These are phyloP conservation scores for Spatulosminthurus flaviceps DNA, from an alignment of 2,888 invertebrate genomes.

Conservation along the genomic window DNA sequence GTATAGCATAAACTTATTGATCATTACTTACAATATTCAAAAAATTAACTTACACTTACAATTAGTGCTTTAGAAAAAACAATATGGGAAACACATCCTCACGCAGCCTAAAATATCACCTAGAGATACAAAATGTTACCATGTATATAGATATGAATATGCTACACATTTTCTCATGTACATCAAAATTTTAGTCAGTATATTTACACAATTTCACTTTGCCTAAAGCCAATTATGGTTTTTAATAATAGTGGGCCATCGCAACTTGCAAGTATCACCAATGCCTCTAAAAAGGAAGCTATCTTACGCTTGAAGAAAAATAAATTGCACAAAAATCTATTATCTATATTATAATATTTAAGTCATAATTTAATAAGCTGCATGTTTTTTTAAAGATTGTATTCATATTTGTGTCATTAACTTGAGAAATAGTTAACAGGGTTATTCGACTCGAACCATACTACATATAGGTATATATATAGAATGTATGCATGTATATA, in stretches of 20 bases:
- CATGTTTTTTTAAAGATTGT: neutral
- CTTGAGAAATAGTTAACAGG: no score
- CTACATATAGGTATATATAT: no score
- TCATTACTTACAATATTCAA: neutral
- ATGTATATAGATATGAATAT: conserved; percentile 15
- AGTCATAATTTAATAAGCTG: neutral
- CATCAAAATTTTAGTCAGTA: no score
- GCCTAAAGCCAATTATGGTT: conserved; percentile 19
- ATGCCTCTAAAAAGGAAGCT: conserved; percentile 23
- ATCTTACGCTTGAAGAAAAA: conserved; percentile 5
- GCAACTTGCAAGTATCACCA: neutral
- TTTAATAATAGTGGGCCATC: conserved; percentile 8
- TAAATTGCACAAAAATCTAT: conserved; percentile 16
- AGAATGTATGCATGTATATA: no score
- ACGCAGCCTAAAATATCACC: neutral
- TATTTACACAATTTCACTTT: conserved; percentile 15
- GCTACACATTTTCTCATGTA: neutral
- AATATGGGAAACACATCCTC: neutral
- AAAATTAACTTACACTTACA: neutral
- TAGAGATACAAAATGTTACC: neutral
- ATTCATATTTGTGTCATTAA: neutral
- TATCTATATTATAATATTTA: neutral
- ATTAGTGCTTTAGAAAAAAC: neutral
- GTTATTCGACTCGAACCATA: no score
- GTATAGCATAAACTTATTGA: neutral